A percentile compares a stretch with the other conserved stretches of the same genome.
These are phyloP conservation scores for Lepidothrix coronata DNA, from an alignment of 2,113 vertebrate species.

Conservation along the genomic window DNA sequence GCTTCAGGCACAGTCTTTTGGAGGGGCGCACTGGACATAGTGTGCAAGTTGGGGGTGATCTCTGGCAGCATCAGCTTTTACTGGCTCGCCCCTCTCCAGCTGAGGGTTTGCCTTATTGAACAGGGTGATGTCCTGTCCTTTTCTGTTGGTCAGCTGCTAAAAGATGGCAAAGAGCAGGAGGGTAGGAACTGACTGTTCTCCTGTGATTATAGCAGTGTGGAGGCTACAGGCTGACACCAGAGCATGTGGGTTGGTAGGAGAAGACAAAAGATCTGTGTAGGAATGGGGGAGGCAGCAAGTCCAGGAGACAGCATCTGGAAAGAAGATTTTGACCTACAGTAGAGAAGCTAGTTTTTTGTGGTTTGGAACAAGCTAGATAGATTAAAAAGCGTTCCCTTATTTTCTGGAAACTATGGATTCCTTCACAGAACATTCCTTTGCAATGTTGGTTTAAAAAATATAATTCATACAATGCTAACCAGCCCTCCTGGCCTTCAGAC, in stretches of 20 bases:
- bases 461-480: accelerated
- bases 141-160: neutral
- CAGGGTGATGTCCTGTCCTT: neutral
- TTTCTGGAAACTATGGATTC: neutral
- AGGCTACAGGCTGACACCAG: neutral
- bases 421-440: neutral
- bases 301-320: neutral
- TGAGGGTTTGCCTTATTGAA: neutral
- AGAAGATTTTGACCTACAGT: neutral
- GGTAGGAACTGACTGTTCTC: neutral
- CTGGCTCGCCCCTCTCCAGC: neutral
- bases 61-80: neutral
- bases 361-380: neutral
- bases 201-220: neutral
- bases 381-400: neutral
- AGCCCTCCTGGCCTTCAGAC: neutral
- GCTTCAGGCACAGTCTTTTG: neutral
- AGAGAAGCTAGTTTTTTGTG: neutral
- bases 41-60: neutral
- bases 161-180: neutral
- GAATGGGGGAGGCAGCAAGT: neutral
- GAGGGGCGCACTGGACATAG: accelerated
- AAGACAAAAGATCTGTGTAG: neutral
- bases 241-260: neutral
- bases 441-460: neutral